Base-by-base conservation (phyloP, 2,797 vertebrate genomes). In the Parambassis ranga region DNA sequence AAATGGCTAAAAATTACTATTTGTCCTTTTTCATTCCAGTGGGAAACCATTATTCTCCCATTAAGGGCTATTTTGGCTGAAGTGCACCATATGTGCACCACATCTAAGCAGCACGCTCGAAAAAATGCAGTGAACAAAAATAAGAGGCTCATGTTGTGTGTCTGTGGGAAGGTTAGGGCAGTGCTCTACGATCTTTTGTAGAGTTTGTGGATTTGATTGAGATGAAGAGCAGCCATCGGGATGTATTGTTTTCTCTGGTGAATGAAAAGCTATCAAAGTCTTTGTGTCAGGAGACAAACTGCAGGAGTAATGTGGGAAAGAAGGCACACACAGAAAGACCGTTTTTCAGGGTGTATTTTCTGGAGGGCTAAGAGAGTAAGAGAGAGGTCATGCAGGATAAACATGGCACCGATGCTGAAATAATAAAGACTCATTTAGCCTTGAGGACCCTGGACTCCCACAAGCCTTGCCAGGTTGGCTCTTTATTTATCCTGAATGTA, bases 261-360 rank as follows among this genome's bases (percentile, higher is more conserved):
- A 89, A 89, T 88, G 82, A 87, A 79, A 82, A 86, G 87, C 80
- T 75, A 85, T 85, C 74, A 71, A 65, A 69, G 60, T 60, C 68
- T 57, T 53, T 75, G 68, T 87, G 82, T 86, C 65, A 56, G 66
- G 72, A 63, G 78, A 72, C 68, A 72, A 71, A 71, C 74, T 64
- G 79, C 78, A 79, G 81, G 80, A 88, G 56, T 87, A 84, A 91
- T 87, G 88, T 91, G 91, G 87, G 91, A 90, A 90, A 87, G 48
- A 72, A 71, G 78, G 73, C 53, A 70, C 61, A 71, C 55, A 36
- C 65, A 82, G 74, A 85, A 70, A 64, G 75, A 67, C 67, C 77
- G 70, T 87, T 85, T 85, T 68, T 87, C 58, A 67, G 55, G 44
- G 74, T 51, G 31, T 77, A 55, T 77, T 73, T 81, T 79, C 62